Evolutionary conservation across 2,888 invertebrate species (phyloP).

Genomic region (Tachina fera): DNA sequence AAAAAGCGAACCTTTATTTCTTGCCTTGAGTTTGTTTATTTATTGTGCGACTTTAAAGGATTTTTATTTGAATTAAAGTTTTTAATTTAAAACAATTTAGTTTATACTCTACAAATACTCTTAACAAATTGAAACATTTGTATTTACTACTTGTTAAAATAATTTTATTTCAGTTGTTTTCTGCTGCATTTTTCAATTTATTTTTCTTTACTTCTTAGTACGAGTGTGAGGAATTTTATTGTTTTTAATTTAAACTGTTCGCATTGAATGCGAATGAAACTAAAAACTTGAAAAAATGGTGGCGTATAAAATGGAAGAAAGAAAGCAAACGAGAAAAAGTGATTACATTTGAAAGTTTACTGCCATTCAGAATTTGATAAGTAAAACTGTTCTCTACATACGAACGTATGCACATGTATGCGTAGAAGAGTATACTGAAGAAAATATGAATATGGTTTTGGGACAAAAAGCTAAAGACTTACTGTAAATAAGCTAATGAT

Average conservation of each 20-base stretch:
- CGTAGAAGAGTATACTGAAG: background rate
- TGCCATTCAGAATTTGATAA: slow-evolving; percentile 59
- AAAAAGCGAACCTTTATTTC: no score
- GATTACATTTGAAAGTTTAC: slow-evolving; percentile 69
- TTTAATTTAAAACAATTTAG: slow-evolving; percentile 23
- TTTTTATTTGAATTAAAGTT: background rate
- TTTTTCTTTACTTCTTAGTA: slow-evolving; percentile 58
- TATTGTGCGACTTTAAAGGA: no score
- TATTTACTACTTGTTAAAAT: slow-evolving; percentile 21
- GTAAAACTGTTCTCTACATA: slow-evolving; percentile 38
- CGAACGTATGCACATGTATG: background rate
- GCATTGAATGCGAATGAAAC: slow-evolving; percentile 33
- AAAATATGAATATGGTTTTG: background rate
- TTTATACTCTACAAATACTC: background rate
- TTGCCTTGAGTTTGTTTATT: no score
- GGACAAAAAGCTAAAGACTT: no score
- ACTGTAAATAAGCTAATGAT: no score
- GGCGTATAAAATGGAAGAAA: slow-evolving; percentile 13
- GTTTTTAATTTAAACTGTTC: slow-evolving; percentile 64
- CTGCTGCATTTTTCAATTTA: slow-evolving; percentile 44
- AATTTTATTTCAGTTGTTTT: slow-evolving; percentile 31
- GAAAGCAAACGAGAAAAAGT: slow-evolving; percentile 7
- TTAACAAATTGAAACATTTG: slow-evolving; percentile 28
- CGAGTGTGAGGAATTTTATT: slow-evolving; percentile 63
- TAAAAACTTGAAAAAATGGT: slow-evolving; percentile 25